Evolutionary conservation across 2,888 invertebrate species (phyloP), one percentile per base, ranked within the genome.

Genomic region (Exephanes ischioxanthus): DNA sequence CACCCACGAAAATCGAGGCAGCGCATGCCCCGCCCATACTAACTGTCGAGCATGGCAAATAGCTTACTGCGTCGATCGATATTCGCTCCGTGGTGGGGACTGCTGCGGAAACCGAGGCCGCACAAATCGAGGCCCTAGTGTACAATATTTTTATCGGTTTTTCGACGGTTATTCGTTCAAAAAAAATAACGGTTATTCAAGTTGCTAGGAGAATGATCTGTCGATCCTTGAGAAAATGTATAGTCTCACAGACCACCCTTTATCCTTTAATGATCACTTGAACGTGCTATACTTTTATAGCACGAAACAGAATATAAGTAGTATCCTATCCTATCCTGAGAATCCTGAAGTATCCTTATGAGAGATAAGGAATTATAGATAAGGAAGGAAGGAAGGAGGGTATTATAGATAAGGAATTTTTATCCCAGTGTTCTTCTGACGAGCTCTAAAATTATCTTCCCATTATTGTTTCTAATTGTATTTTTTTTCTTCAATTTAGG

Each of bases 401-500:
- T n/a, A n/a, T n/a, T 48, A 14, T 14, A 22, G 7, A 19, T 22
- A 22, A 19, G 3, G 7, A 19, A 7, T 55, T 55, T 55, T 1
- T 22, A 11, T 22, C 11, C 11, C 19, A 55, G 9, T 22, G 61
- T 14, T 30, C 11, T 53, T 76, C 1, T 76, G 11, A 45, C 45
- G 22, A 55, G 30, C 4, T 48, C 16, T 48, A 16, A 51, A 51
- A 68, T 63, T 14, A 68, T 3, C 7, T 53, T 73, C 5, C 19
- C n/a, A 45, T 45, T n/a, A 67, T 63, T 73, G 22, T 61, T 76
- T 51, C 19, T 55, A 53, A 80, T 85, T 55, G 9, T 68, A 26
- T 30, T 78, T 33, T n/a, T 48, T 16, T 68, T 83, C 75, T 78
- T 16, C 87, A 82, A 73, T 89, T 87, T 48, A 93, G 92, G 51